Evolutionary conservation across 2,888 invertebrate species (phyloP).

Genomic region (Synergus laeviventris): DNA sequence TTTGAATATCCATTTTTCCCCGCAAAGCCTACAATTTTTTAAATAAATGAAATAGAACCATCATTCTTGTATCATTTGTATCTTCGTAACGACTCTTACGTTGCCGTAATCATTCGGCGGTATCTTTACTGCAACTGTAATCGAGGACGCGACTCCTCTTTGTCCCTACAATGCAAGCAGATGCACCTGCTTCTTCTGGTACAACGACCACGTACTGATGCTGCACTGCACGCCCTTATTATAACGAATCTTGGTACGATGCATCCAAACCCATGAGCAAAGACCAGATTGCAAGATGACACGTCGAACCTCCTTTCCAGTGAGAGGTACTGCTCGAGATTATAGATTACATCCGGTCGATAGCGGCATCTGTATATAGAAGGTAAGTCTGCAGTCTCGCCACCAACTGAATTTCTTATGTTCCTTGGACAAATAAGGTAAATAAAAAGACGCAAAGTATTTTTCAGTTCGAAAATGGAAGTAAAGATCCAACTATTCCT

Average conservation of each 20-base stretch:
- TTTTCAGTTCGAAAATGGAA: constrained; percentile 24
- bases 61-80: background rate
- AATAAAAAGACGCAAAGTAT: constrained; percentile 18
- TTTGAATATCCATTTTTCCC: too few species aligned
- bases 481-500: constrained; percentile 4
- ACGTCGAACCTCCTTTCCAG: constrained; percentile 21
- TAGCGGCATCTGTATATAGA: constrained; percentile 24
- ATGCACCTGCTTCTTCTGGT: constrained; percentile 29
- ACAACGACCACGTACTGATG: background rate
- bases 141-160: constrained; percentile 23
- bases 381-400: background rate
- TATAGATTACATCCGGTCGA: constrained; percentile 29
- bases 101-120: constrained; percentile 25
- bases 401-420: constrained; percentile 23
- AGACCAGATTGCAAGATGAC: constrained; percentile 34
- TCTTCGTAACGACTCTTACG: background rate
- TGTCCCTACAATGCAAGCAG: constrained; percentile 22
- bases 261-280: constrained; percentile 9
- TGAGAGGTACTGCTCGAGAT: constrained; percentile 25
- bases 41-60: background rate
- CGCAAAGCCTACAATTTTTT: too few species aligned
- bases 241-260: constrained; percentile 17
- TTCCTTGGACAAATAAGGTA: constrained; percentile 19
- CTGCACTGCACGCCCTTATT: constrained; percentile 25
- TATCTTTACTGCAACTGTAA: constrained; percentile 7